Base-by-base conservation (phyloP, 2,888 invertebrate genomes). In the Nematopogon swammerdamellus region DNA sequence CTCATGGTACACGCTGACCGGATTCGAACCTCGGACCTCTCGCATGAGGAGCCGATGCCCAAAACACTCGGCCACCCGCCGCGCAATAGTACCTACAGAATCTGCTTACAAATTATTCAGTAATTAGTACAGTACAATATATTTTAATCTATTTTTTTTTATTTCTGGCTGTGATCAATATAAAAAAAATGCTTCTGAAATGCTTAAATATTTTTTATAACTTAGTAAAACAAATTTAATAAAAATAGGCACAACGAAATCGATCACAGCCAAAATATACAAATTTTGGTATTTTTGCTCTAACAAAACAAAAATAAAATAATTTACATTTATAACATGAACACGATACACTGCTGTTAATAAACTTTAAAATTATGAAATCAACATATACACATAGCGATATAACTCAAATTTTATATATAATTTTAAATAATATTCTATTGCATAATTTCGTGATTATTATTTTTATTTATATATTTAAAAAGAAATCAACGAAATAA, bases 351-450 rank as follows among this genome's bases (percentile, higher is more conserved):
- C n/a, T n/a, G n/a, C n/a, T n/a, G n/a, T n/a, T n/a, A 17, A 18
- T 20, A 46, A 20, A n/a, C 19, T 47, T 47, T 17, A 47, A 47
- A 18, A 47, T n/a, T n/a, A n/a, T n/a, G n/a, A n/a, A n/a, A n/a
- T n/a, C n/a, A n/a, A n/a, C n/a, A n/a, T n/a, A n/a, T n/a, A n/a
- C n/a, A n/a, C n/a, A n/a, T n/a, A n/a, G n/a, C n/a, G n/a, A n/a
- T n/a, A n/a, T n/a, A n/a, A n/a, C n/a, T n/a, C n/a, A n/a, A n/a
- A n/a, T n/a, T n/a, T n/a, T n/a, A 29, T 30, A n/a, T 16, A 30
- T 47, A 18, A n/a, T 47, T 29, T 18, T 1, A 1, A 0, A 17
- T 47, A 6, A 17, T 46, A 18, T 25, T 25, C 10, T 25, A 25
- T 25, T 25, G 25, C n/a, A n/a, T n/a, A 25, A 25, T 6, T 25